Percentiles rank a stretch among this genome's conserved stretches.
These are phyloP conservation scores for Bos javanicus DNA, from an alignment of 2,113 vertebrate species.

Conservation along the genomic window DNA sequence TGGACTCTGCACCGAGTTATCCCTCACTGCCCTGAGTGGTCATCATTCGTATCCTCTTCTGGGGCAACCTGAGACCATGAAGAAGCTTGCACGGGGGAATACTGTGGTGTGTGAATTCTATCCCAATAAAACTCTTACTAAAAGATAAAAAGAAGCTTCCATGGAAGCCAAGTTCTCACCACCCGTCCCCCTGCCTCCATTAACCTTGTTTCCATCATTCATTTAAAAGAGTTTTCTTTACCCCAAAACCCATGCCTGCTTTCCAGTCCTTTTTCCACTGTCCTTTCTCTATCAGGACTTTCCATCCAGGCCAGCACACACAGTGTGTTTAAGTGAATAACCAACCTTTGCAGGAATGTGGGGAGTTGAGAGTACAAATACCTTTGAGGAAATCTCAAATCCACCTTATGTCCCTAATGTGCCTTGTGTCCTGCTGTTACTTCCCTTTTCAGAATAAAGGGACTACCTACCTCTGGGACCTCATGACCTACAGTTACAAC, in stretches of 20 bases:
- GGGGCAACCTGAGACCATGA: neutral
- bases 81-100: neutral
- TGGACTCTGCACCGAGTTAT: neutral
- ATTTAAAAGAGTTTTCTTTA: neutral
- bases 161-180: constrained; percentile 4
- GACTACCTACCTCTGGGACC: neutral
- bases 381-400: neutral
- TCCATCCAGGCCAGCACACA: neutral
- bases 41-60: neutral
- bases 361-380: neutral
- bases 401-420: neutral
- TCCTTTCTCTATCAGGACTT: neutral
- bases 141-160: neutral
- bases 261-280: neutral
- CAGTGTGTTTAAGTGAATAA: neutral
- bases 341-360: neutral
- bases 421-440: neutral
- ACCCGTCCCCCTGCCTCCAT: neutral
- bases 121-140: neutral
- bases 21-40: neutral
- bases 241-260: neutral
- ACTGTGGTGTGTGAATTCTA: neutral
- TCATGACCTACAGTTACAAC: neutral
- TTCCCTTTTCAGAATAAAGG: constrained; percentile 7
- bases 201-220: neutral